Conservation (phyloP, 37 sponge, comb jelly and placozoan genomes). For the Ianthella basta region DNA sequence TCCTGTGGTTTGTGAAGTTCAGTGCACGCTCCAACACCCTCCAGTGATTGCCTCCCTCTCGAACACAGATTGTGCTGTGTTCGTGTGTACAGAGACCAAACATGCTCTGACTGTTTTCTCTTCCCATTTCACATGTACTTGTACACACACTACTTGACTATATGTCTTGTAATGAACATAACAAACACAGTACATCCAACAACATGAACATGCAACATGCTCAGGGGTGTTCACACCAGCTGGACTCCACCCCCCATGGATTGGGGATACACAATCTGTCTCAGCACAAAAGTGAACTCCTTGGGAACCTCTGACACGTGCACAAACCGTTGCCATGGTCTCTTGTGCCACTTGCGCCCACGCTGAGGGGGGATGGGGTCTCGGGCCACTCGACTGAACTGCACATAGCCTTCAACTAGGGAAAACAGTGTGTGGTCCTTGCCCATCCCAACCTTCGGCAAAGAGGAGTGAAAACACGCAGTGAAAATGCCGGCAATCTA, state of each 20-base stretch:
- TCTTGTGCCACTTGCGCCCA: conserved; percentile 48
- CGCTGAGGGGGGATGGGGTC: conserved; percentile 23
- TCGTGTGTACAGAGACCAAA: background rate
- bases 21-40: too few relatives aligned
- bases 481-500: background rate
- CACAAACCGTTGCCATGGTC: conserved; percentile 58
- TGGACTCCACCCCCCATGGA: too few relatives aligned
- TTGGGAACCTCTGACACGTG: conserved; percentile 36
- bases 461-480: background rate
- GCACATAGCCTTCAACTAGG: conserved; percentile 73
- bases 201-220: too few relatives aligned
- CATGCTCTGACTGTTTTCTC: background rate
- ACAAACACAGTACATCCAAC: too few relatives aligned
- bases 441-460: conserved; percentile 85
- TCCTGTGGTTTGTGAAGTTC: too few relatives aligned
- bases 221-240: too few relatives aligned
- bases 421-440: conserved; percentile 87
- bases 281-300: conserved; percentile 36
- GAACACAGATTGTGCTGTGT: too few relatives aligned
- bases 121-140: background rate
- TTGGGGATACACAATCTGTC: background rate
- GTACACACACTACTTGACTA: background rate
- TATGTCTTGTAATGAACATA: background rate
- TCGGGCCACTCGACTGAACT: conserved; percentile 65
- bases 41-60: too few relatives aligned